phyloP scores from a whole-genome alignment of 2,113 vertebrate genomes.

The Camelus bactrianus region DNA sequence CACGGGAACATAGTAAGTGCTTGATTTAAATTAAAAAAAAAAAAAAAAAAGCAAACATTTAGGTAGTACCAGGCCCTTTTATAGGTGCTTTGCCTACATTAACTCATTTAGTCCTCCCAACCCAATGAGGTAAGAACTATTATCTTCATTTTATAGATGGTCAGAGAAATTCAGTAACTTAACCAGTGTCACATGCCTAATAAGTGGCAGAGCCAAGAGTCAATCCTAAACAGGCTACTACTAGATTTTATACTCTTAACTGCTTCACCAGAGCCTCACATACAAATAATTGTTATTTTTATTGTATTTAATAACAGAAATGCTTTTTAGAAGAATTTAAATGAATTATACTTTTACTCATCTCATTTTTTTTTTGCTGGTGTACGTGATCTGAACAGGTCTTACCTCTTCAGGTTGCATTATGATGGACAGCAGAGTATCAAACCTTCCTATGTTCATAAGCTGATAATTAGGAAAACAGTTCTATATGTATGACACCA shows the following conservation, averaged over 20 bases:
- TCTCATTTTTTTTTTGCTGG: neutral
- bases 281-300: neutral
- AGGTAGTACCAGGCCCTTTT: neutral
- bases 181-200: neutral
- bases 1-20: neutral
- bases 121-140: neutral
- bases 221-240: neutral
- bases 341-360: neutral
- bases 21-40: neutral
- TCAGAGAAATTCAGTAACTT: neutral
- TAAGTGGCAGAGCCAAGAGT: neutral
- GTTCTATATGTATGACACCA: neutral
- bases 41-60: constrained; percentile 19
- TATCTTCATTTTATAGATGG: neutral
- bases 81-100: neutral
- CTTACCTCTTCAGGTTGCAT: neutral
- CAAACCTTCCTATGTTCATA: neutral
- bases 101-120: neutral
- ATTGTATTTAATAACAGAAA: constrained; percentile 13
- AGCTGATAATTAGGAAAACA: neutral
- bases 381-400: neutral
- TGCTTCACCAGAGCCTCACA: neutral
- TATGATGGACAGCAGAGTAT: neutral
- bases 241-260: neutral
- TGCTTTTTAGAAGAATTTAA: constrained; percentile 18